These are phyloP conservation scores for Dysmachus trigonus DNA, from an alignment of 2,888 invertebrate genomes.

Conservation along the genomic window DNA sequence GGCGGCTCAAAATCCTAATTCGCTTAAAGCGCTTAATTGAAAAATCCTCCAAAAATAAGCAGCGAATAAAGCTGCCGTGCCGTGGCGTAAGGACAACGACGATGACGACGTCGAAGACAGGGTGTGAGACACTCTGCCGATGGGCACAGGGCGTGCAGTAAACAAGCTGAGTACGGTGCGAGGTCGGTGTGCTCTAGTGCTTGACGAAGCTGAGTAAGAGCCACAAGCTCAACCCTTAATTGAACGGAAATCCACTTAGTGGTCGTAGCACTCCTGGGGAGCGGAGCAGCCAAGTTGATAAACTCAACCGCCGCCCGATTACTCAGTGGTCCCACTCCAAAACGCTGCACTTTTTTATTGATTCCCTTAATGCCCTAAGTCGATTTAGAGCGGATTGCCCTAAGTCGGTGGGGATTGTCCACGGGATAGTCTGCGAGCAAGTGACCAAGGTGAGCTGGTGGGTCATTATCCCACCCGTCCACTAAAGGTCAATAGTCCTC, in stretches of 20 bases:
- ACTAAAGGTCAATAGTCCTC: not conserved
- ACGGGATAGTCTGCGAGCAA: not conserved
- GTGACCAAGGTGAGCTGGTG: not conserved
- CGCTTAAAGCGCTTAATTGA: not conserved
- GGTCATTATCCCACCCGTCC: not conserved
- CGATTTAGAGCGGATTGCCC: not conserved
- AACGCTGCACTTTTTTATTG: not conserved
- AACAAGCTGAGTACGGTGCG: not conserved
- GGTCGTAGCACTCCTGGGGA: not conserved
- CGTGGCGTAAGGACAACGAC: not conserved
- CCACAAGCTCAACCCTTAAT: not conserved
- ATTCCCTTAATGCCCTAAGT: not conserved
- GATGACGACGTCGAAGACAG: no score
- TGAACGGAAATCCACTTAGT: constrained; percentile 16
- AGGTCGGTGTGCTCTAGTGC: not conserved
- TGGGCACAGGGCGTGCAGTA: not conserved
- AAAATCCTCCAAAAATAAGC: not conserved
- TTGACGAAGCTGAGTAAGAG: not conserved
- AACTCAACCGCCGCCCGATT: not conserved
- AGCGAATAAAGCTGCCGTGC: not conserved
- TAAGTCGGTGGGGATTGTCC: not conserved
- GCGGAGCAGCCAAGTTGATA: not conserved
- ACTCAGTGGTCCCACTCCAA: not conserved
- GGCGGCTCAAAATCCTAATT: not conserved
- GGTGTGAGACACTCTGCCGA: not conserved